phyloP scores from a whole-genome alignment of 1,140 invertebrate genomes.

The Gryllus bimaculatus region DNA sequence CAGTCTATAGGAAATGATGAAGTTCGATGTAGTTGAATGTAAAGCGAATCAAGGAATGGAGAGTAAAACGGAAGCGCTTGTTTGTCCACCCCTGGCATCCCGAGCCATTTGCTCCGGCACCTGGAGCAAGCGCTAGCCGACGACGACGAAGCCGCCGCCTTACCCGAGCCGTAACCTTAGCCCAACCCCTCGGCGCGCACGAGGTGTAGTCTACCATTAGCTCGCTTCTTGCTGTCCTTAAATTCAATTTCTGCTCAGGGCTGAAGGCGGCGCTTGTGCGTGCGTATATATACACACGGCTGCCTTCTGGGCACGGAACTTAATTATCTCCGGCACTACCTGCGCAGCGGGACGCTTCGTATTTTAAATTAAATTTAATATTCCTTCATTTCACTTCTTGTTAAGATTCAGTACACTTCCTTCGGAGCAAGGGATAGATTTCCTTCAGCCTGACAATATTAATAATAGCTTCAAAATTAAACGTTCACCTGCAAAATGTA shows the following conservation, averaged over 20 bases:
- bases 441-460: no score
- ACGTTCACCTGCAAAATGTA: neutral
- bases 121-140: no score
- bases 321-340: neutral
- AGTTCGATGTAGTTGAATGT: no score
- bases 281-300: neutral
- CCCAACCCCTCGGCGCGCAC: neutral
- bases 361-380: neutral
- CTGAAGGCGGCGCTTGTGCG: neutral
- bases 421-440: neutral
- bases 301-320: neutral
- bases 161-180: neutral
- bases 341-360: neutral
- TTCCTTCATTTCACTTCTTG: neutral
- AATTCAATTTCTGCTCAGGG: neutral
- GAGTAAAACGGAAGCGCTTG: neutral
- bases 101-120: neutral
- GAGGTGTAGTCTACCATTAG: slow-evolving; percentile 1
- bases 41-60: no score
- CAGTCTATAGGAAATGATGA: no score
- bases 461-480: neutral
- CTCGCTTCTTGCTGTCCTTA: neutral
- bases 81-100: neutral
- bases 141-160: no score
- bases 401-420: neutral